These are phyloP conservation scores for Nyctereutes procyonoides DNA, from an alignment of 2,113 vertebrate genomes.

Conservation along the genomic window DNA sequence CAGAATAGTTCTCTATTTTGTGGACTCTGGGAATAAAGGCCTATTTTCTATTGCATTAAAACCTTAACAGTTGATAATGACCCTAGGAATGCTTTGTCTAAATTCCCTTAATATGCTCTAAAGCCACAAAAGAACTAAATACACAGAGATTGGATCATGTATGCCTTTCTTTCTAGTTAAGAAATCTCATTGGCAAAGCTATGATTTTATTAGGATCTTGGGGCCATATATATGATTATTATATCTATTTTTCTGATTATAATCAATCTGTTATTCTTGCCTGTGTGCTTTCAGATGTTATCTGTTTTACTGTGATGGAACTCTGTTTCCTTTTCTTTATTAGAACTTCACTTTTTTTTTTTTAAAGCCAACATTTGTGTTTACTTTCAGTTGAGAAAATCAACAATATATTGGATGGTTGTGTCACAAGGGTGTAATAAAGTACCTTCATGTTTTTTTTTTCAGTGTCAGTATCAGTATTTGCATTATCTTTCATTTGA, in stretches of 20 bases:
- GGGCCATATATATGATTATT: background rate
- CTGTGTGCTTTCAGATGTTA: background rate
- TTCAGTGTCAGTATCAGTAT: background rate
- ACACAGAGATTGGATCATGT: background rate
- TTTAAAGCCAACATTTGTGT: background rate
- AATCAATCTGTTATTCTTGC: background rate
- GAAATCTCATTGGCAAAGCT: background rate
- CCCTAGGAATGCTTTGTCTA: background rate
- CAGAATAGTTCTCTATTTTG: background rate
- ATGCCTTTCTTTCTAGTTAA: background rate
- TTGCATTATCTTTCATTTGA: background rate
- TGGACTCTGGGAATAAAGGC: background rate
- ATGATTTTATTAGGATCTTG: background rate
- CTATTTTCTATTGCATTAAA: background rate
- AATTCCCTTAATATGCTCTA: background rate
- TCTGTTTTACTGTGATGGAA: background rate
- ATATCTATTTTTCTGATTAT: background rate
- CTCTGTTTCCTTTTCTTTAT: background rate
- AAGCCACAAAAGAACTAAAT: background rate
- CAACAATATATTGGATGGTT: background rate
- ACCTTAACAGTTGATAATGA: background rate
- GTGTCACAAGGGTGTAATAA: background rate
- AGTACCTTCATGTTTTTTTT: background rate
- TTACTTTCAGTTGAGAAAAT: background rate
- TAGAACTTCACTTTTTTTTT: background rate